These are phyloP conservation scores for Campaea margaritaria DNA, from an alignment of 2,888 invertebrate species.

Conservation along the genomic window DNA sequence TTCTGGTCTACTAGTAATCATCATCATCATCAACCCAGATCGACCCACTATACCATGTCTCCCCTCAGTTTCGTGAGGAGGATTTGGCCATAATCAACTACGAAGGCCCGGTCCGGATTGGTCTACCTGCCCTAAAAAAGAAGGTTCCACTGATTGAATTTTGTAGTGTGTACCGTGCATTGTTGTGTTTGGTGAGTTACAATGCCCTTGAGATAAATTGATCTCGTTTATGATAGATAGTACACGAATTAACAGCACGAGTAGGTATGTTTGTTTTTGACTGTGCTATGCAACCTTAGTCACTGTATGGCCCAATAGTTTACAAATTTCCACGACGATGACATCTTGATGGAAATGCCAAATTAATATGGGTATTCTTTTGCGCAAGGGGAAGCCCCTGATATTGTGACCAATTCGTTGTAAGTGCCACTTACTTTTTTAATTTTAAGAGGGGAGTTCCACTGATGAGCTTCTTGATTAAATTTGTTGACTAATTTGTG, in stretches of 20 bases:
- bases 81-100: not conserved
- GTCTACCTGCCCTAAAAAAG: too few species aligned
- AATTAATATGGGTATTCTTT: constrained; percentile 46
- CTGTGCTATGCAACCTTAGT: too few species aligned
- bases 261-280: too few species aligned
- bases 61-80: too few species aligned
- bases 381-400: constrained; percentile 33
- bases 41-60: too few species aligned
- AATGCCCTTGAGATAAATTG: too few species aligned
- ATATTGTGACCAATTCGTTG: constrained; percentile 34
- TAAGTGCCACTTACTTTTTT: constrained; percentile 37
- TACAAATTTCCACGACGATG: constrained; percentile 22
- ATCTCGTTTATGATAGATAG: too few species aligned
- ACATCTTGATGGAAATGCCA: constrained; percentile 45
- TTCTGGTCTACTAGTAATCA: not conserved
- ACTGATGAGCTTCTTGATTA: constrained; percentile 24
- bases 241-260: too few species aligned
- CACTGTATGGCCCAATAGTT: constrained; percentile 4
- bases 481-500: constrained; percentile 10
- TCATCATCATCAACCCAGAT: too few species aligned
- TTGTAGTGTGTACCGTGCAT: too few species aligned
- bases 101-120: not conserved
- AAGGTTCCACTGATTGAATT: too few species aligned
- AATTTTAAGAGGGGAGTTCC: constrained; percentile 18
- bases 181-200: too few species aligned